Evolutionary conservation across 2,113 vertebrate genomes (phyloP).

Genomic region (Triplophysa siluroides): DNA sequence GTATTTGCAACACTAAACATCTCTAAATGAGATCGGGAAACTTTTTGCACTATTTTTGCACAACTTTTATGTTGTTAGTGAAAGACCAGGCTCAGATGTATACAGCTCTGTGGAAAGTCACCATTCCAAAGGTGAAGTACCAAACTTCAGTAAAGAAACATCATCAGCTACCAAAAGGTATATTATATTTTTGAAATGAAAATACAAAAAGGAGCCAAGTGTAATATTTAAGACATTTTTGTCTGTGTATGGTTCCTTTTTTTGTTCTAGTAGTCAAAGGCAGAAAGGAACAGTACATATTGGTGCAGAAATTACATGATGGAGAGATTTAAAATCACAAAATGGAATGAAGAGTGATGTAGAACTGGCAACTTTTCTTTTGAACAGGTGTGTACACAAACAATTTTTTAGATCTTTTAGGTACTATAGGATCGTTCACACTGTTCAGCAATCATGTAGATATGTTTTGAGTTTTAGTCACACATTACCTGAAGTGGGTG

Average conservation of each 20-base stretch:
- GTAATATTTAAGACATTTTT: neutral
- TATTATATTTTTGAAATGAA: neutral
- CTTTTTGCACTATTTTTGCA: too few species aligned
- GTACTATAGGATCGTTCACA: too few species aligned
- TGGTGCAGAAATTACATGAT: neutral
- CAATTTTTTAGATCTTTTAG: neutral
- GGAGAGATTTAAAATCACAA: neutral
- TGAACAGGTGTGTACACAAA: constrained; percentile 1
- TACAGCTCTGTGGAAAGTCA: constrained; percentile 9
- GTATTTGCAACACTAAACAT: too few species aligned
- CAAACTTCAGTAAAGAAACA: neutral
- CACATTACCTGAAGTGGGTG: too few species aligned
- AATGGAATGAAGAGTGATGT: neutral
- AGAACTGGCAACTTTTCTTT: neutral
- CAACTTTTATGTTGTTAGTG: neutral
- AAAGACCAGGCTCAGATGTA: neutral
- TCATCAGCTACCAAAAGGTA: neutral
- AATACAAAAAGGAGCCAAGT: too few species aligned
- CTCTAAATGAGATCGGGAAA: too few species aligned
- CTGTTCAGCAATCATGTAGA: too few species aligned
- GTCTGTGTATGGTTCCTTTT: neutral
- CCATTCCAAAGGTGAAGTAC: neutral
- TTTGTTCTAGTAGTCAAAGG: neutral
- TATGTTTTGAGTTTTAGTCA: too few species aligned
- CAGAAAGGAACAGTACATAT: neutral